A percentile compares a stretch with the other conserved stretches of the same genome.
phyloP scores from a whole-genome alignment of 2,113 vertebrate species.

The Brevimyrus niger region DNA sequence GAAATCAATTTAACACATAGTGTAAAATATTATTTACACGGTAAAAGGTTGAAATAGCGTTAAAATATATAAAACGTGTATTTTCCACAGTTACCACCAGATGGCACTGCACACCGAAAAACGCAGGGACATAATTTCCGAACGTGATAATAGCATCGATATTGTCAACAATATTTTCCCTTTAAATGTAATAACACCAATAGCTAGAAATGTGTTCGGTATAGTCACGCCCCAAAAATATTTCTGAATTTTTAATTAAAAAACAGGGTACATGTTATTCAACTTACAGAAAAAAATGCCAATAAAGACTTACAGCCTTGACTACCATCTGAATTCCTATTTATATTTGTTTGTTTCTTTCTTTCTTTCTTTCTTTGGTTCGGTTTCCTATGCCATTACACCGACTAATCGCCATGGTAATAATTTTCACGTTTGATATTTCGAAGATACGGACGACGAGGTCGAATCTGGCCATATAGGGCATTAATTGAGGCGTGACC shows the following conservation, averaged over 20 bases:
- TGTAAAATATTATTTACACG: not conserved
- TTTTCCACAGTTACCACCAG: constrained; percentile 1
- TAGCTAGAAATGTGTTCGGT: not conserved
- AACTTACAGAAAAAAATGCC: not conserved
- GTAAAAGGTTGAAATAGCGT: not conserved
- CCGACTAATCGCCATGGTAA: not conserved
- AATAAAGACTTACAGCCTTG: not conserved
- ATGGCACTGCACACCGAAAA: constrained; percentile 23
- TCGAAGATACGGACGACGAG: not conserved
- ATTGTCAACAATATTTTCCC: not conserved
- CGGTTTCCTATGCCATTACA: not conserved
- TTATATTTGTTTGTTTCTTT: not conserved
- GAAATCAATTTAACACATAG: not conserved
- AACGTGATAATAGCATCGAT: not conserved
- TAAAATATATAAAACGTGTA: not conserved
- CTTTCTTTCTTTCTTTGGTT: not conserved
- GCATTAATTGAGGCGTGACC: constrained; percentile 21
- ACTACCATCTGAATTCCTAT: not conserved
- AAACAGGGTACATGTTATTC: not conserved
- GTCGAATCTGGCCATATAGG: constrained; percentile 17
- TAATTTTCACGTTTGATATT: not conserved
- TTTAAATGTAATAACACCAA: not conserved
- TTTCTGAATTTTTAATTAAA: not conserved
- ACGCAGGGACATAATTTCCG: not conserved
- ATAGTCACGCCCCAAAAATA: not conserved